These are phyloP conservation scores for Volucella inanis DNA, from an alignment of 2,888 invertebrate species.

Conservation along the genomic window DNA sequence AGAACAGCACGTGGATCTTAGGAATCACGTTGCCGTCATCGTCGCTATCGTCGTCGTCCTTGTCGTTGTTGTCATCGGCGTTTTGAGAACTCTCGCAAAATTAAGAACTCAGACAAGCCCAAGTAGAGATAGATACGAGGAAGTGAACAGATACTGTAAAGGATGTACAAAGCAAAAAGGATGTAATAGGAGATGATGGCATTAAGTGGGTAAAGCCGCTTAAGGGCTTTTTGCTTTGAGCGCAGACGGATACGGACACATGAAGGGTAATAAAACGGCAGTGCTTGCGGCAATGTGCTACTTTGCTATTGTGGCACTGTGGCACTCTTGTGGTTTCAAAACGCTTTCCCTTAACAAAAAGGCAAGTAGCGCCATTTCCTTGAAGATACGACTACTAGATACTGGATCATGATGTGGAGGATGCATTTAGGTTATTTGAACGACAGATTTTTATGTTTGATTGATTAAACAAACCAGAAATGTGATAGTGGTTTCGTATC, in stretches of 20 bases:
- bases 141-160: slow-evolving; percentile 65
- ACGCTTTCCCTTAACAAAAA: slow-evolving; percentile 24
- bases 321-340: slow-evolving; percentile 39
- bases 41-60: too few relatives aligned
- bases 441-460: slow-evolving; percentile 57
- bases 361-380: too few relatives aligned
- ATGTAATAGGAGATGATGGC: slow-evolving; percentile 73
- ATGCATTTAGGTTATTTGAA: slow-evolving; percentile 21
- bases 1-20: slow-evolving; percentile 62
- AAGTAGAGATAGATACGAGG: slow-evolving; percentile 41
- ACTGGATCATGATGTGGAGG: slow-evolving; percentile 1
- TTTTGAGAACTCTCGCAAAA: too few relatives aligned
- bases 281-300: slow-evolving; percentile 24
- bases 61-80: background rate
- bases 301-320: too few relatives aligned
- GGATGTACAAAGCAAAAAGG: slow-evolving; percentile 69
- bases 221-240: slow-evolving; percentile 66
- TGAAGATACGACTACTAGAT: too few relatives aligned
- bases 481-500: slow-evolving; percentile 45
- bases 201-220: slow-evolving; percentile 73
- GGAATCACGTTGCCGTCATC: slow-evolving; percentile 30
- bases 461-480: slow-evolving; percentile 66
- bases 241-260: slow-evolving; percentile 38
- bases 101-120: slow-evolving; percentile 25
- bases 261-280: slow-evolving; percentile 70